phyloP scores from a whole-genome alignment of 2,888 invertebrate genomes.

The Polymixis lichenea region DNA sequence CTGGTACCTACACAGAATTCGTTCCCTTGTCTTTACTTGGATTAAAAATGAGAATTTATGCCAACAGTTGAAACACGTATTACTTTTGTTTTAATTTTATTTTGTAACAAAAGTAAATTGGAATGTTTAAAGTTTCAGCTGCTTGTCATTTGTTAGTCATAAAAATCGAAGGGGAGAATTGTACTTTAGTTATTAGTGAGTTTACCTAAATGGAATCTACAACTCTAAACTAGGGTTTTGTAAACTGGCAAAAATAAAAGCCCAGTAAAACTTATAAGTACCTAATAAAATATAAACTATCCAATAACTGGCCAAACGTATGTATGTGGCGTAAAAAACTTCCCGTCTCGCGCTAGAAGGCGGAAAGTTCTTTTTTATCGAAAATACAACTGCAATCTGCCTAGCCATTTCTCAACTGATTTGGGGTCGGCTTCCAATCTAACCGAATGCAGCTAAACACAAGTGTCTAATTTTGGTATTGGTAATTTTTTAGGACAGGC shows the following conservation, averaged over 20 bases:
- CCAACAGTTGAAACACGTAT: background rate
- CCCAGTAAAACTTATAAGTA: background rate
- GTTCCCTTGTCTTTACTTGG: background rate
- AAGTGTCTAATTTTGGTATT: too few relatives aligned
- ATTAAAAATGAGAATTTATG: slow-evolving; percentile 18
- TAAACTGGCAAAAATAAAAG: background rate
- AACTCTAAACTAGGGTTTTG: background rate
- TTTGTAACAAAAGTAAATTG: slow-evolving; percentile 36
- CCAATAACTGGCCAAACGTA: too few relatives aligned
- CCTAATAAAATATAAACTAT: too few relatives aligned
- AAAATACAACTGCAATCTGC: too few relatives aligned
- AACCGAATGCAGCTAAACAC: too few relatives aligned
- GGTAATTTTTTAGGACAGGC: too few relatives aligned
- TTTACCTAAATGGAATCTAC: background rate
- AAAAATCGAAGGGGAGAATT: slow-evolving; percentile 23
- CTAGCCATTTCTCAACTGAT: too few relatives aligned
- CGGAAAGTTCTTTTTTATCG: too few relatives aligned
- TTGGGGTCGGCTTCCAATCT: too few relatives aligned
- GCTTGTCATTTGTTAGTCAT: slow-evolving; percentile 49
- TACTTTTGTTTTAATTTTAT: slow-evolving; percentile 31
- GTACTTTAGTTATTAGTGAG: background rate
- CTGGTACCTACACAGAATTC: background rate
- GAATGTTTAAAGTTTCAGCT: slow-evolving; percentile 41
- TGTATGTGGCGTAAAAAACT: too few relatives aligned
- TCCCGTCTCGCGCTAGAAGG: too few relatives aligned